Evolutionary conservation across 2,797 vertebrate genomes (phyloP).

Genomic region (Sitta carolinensis): DNA sequence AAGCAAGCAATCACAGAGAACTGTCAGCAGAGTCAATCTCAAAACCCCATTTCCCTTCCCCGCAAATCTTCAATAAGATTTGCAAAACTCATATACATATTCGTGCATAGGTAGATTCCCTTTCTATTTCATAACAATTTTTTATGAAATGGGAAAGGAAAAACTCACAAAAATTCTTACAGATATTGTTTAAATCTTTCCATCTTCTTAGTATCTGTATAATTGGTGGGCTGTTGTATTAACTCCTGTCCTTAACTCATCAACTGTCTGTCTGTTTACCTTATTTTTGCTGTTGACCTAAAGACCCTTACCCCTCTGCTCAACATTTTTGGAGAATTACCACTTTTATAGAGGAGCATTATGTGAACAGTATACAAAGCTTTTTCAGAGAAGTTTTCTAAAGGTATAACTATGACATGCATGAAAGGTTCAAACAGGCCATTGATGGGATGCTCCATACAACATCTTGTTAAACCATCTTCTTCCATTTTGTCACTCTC

Average conservation of each 20-base stretch:
- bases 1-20: not conserved
- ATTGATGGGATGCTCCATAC: not conserved
- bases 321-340: not conserved
- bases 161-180: not conserved
- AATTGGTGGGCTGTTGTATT: not conserved
- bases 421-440: not conserved
- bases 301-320: rapidly evolving
- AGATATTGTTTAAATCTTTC: not conserved
- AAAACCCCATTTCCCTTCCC: not conserved
- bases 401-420: not conserved
- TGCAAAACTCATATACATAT: not conserved
- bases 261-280: not conserved
- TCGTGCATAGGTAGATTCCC: not conserved
- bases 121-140: not conserved
- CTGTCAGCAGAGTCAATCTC: not conserved
- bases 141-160: not conserved
- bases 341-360: not conserved
- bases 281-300: not conserved
- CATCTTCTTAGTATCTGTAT: not conserved
- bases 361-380: not conserved
- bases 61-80: not conserved
- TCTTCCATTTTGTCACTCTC: not conserved
- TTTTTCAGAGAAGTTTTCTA: not conserved
- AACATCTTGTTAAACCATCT: not conserved
- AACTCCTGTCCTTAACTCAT: not conserved